Base-by-base conservation (phyloP, 2,888 invertebrate genomes). In the Aricia artaxerxes region DNA sequence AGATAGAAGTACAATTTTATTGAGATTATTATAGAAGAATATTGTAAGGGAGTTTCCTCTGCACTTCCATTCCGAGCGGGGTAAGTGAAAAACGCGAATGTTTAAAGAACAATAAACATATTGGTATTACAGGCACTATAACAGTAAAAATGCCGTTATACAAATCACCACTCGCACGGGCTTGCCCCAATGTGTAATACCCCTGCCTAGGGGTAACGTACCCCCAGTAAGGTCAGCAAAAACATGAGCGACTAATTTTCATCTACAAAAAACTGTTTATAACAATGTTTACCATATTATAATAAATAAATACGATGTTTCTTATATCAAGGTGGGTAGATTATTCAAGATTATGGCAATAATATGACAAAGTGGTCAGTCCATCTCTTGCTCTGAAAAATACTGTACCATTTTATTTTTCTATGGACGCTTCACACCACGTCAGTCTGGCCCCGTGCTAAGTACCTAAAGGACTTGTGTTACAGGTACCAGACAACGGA, bases 61-160 rank as follows among this genome's bases (percentile, higher is more conserved):
- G 11, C 16, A 16, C 13, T 57, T 16, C 57, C 57, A 57, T 57
- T 16, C 4, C 57, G 16, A 64, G 24, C 4, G 35, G 35, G 35
- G n/a, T 7, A 44, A 44, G 73, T 73, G 40, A 73, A 73, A 73
- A 40, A 73, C 73, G 64, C 78, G 79, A 76, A 78, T 57, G 78
- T 78, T 81, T 81, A 80, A 82, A 80, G 78, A 82, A 73, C 81
- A 81, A 81, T 81, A 80, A 82, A 81, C 82, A 80, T 79, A 82
- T 81, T 72, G 80, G 77, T 72, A 81, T 81, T 75, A 79, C 80
- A 77, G 80, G 81, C 77, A 81, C 80, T 80, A 82, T 83, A 81
- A 82, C 80, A 80, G 80, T 82, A 82, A 82, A 82, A 79, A 16
- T 60, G 64, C n/a, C 80, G 78, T 83, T 81, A 83, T 81, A 81